These are phyloP conservation scores for Crioceris asparagi DNA, from an alignment of 2,888 invertebrate species.

Conservation along the genomic window DNA sequence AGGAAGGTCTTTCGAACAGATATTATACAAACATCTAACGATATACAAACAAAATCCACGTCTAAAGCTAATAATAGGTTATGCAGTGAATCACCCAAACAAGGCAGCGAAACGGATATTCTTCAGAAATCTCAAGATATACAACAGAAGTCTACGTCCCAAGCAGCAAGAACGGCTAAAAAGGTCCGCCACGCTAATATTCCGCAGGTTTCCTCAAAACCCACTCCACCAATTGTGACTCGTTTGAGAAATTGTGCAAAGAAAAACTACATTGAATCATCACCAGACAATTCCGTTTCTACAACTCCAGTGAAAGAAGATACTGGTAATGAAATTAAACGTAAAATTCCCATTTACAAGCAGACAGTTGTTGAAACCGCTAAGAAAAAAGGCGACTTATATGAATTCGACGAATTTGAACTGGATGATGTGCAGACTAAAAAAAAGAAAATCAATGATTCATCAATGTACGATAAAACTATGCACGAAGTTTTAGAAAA, in stretches of 20 bases:
- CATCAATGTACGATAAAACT: constrained; percentile 8
- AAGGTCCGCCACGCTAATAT: too few relatives aligned
- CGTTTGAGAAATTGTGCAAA: neutral
- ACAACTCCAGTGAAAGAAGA: neutral
- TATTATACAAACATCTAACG: too few relatives aligned
- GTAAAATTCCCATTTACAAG: constrained; percentile 13
- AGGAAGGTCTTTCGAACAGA: too few relatives aligned
- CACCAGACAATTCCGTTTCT: neutral
- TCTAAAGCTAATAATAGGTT: too few relatives aligned
- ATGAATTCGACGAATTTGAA: constrained; percentile 13
- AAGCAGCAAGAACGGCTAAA: too few relatives aligned
- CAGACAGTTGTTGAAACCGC: constrained; percentile 3
- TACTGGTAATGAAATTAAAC: neutral
- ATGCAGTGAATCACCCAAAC: too few relatives aligned
- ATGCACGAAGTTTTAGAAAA: constrained; percentile 8
- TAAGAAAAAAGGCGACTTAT: constrained; percentile 9
- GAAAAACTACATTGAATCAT: neutral
- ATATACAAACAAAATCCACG: too few relatives aligned
- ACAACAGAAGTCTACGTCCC: too few relatives aligned
- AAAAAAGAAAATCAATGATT: constrained; percentile 5
- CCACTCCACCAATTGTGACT: neutral
- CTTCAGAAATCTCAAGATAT: too few relatives aligned
- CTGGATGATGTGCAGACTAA: neutral
- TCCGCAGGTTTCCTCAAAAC: too few relatives aligned
- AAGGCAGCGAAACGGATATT: too few relatives aligned